These are phyloP conservation scores for Enhydra lutris DNA, from an alignment of 2,113 vertebrate species.

Conservation along the genomic window DNA sequence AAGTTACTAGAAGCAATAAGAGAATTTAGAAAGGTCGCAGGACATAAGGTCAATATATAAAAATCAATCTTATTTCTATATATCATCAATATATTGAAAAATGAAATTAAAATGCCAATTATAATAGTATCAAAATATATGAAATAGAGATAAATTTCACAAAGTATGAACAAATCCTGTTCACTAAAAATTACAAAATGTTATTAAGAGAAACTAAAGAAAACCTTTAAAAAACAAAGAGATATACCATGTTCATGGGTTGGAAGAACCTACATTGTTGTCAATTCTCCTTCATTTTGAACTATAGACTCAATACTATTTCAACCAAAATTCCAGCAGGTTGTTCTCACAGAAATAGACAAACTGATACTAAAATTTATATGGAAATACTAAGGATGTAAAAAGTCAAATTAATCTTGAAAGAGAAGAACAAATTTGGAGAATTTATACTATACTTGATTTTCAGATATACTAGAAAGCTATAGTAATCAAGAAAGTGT, in stretches of 20 bases:
- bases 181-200: background rate
- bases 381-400: background rate
- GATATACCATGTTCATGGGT: background rate
- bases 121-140: background rate
- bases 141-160: background rate
- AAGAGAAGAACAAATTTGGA: background rate
- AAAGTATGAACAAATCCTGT: background rate
- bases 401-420: background rate
- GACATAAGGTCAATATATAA: background rate
- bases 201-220: background rate
- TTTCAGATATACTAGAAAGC: background rate
- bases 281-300: background rate
- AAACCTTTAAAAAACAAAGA: constrained; percentile 20
- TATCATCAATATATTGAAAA: background rate
- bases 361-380: background rate
- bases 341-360: background rate
- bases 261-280: background rate
- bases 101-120: background rate
- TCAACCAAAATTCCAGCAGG: background rate
- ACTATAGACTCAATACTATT: background rate
- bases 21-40: background rate
- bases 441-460: background rate
- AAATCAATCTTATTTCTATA: background rate
- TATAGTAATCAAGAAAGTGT: background rate
- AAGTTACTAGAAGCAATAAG: background rate